Conservation (phyloP, 2,113 vertebrate species). For the Potamarius usumacintae region DNA sequence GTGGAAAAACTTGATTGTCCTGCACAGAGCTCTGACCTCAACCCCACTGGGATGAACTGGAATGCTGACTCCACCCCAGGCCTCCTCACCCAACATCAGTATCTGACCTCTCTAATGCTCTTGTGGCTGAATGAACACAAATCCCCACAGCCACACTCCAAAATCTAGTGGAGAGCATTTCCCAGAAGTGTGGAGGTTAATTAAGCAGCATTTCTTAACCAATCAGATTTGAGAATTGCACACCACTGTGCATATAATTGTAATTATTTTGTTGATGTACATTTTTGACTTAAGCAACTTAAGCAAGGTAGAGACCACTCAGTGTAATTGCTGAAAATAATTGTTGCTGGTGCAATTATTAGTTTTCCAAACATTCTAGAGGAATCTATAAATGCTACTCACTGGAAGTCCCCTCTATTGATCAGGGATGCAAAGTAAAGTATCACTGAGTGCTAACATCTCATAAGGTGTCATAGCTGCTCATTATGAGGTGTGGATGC, state of each 20-base stretch:
- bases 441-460: slow-evolving; percentile 10
- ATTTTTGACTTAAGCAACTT: slow-evolving; percentile 14
- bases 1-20: not conserved
- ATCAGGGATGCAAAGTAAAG: slow-evolving; percentile 45
- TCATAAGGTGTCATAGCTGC: not conserved
- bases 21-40: not conserved
- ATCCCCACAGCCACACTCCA: not conserved
- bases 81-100: not conserved
- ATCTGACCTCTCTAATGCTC: not conserved
- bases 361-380: slow-evolving; percentile 44
- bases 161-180: not conserved
- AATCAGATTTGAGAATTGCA: not conserved
- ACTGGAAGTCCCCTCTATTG: slow-evolving; percentile 35
- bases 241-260: not conserved
- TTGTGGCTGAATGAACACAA: not conserved
- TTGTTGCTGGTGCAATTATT: slow-evolving; percentile 47
- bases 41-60: not conserved
- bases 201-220: no score
- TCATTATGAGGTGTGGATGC: slow-evolving; percentile 35
- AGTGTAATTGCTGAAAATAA: slow-evolving; percentile 28
- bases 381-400: slow-evolving; percentile 48
- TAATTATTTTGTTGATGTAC: not conserved
- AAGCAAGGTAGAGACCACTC: not conserved
- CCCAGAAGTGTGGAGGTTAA: not conserved
- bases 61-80: not conserved